Percentiles rank a stretch among this genome's conserved stretches.
These are phyloP conservation scores for Heterodera carotae DNA, from an alignment of 1,140 invertebrate genomes.

Conservation along the genomic window DNA sequence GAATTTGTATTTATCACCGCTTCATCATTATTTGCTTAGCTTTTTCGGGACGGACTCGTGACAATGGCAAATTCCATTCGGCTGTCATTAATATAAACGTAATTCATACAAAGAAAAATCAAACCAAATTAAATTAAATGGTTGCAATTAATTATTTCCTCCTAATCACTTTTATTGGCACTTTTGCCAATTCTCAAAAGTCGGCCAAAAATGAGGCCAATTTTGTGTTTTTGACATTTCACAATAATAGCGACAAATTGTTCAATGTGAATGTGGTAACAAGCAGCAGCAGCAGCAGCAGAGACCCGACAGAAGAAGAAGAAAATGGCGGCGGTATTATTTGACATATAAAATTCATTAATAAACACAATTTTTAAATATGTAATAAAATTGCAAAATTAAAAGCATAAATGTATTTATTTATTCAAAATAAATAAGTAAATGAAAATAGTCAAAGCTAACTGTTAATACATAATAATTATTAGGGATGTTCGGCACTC, in stretches of 20 bases:
- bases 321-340: too few relatives aligned
- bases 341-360: too few relatives aligned
- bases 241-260: neutral
- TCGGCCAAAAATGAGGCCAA: neutral
- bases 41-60: neutral
- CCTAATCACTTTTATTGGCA: neutral
- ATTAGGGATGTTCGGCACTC: too few relatives aligned
- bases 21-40: neutral
- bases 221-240: conserved; percentile 28
- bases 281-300: neutral
- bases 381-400: too few relatives aligned
- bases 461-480: too few relatives aligned
- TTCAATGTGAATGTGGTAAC: conserved; percentile 12
- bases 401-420: too few relatives aligned
- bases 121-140: neutral
- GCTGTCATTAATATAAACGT: neutral
- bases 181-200: neutral
- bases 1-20: neutral
- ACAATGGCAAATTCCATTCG: neutral
- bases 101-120: neutral
- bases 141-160: neutral
- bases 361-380: too few relatives aligned
- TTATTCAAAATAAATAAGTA: too few relatives aligned
- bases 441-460: too few relatives aligned
- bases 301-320: neutral